phyloP scores from a whole-genome alignment of 1,140 invertebrate species.

The Tetramorium alpestre region DNA sequence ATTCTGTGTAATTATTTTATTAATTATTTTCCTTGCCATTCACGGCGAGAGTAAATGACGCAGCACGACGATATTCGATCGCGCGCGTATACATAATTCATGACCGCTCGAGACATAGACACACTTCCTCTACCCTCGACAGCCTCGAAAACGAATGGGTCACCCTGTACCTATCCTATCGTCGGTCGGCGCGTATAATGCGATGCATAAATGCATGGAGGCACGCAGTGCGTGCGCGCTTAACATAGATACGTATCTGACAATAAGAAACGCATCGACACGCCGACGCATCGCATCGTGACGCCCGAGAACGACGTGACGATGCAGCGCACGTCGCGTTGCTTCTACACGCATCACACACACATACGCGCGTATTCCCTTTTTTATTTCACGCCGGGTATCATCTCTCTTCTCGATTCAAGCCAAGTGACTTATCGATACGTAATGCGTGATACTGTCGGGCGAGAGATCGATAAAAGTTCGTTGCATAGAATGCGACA shows the following conservation, averaged over 20 bases:
- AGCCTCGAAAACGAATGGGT: conserved; percentile 60
- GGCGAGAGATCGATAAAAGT: conserved; percentile 12
- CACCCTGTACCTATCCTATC: conserved; percentile 51
- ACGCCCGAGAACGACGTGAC: conserved; percentile 65
- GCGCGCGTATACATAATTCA: conserved; percentile 26
- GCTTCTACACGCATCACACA: conserved; percentile 14
- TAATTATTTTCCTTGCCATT: conserved; percentile 26
- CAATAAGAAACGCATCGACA: conserved; percentile 81
- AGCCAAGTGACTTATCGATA: conserved; percentile 41
- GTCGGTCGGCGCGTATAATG: conserved; percentile 73
- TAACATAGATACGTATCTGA: conserved; percentile 81
- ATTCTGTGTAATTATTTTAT: conserved; percentile 34
- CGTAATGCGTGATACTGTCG: conserved; percentile 27
- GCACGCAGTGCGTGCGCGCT: conserved; percentile 70
- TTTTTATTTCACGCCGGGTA: conserved; percentile 39
- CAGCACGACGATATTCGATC: not conserved
- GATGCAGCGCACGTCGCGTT: conserved; percentile 67
- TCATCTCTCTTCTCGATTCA: conserved; percentile 10
- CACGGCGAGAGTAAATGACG: conserved; percentile 1
- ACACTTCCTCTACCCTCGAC: conserved; percentile 2
- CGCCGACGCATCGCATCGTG: conserved; percentile 69
- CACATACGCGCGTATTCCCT: not conserved
- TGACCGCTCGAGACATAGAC: conserved; percentile 14
- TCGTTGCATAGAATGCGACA: conserved; percentile 1
- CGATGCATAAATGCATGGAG: conserved; percentile 82